Evolutionary conservation across 2,797 vertebrate species (phyloP).

Genomic region (Danio kyathit): DNA sequence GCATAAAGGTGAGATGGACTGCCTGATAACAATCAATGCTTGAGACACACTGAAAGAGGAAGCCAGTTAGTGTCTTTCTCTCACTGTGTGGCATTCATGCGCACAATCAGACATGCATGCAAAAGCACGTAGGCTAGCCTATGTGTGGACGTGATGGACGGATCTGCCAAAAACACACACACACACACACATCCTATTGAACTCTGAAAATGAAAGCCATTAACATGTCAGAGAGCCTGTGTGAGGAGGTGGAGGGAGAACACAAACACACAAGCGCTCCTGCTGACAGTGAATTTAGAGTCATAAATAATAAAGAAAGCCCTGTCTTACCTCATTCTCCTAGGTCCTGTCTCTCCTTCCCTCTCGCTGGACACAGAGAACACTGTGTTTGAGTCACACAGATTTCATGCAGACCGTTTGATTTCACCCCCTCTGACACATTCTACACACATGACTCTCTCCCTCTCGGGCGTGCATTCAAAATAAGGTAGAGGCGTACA

Average conservation of each 20-base stretch:
- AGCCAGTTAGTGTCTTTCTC: conserved; percentile 35
- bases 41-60: conserved; percentile 57
- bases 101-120: conserved; percentile 8
- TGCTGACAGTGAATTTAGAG: conserved; percentile 41
- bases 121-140: conserved; percentile 1
- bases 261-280: conserved; percentile 19
- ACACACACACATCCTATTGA: conserved; percentile 9
- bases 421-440: conserved; percentile 62
- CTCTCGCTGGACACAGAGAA: conserved; percentile 67
- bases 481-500: conserved; percentile 47
- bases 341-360: conserved; percentile 60
- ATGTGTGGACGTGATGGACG: background rate
- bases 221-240: conserved; percentile 55
- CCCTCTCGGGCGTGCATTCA: conserved; percentile 64
- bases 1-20: conserved; percentile 49
- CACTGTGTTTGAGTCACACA: conserved; percentile 80
- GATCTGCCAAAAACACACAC: conserved; percentile 11
- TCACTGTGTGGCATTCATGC: conserved; percentile 9
- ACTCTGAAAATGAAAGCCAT: conserved; percentile 44
- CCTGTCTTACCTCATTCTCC: conserved; percentile 78
- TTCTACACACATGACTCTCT: conserved; percentile 72
- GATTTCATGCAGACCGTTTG: conserved; percentile 74
- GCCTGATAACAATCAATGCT: conserved; percentile 46
- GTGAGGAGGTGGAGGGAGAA: conserved; percentile 29
- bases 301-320: conserved; percentile 68